Evolutionary conservation across 2,113 vertebrate species (phyloP), one percentile per base, ranked within the genome.

Genomic region (Nymphicus hollandicus): DNA sequence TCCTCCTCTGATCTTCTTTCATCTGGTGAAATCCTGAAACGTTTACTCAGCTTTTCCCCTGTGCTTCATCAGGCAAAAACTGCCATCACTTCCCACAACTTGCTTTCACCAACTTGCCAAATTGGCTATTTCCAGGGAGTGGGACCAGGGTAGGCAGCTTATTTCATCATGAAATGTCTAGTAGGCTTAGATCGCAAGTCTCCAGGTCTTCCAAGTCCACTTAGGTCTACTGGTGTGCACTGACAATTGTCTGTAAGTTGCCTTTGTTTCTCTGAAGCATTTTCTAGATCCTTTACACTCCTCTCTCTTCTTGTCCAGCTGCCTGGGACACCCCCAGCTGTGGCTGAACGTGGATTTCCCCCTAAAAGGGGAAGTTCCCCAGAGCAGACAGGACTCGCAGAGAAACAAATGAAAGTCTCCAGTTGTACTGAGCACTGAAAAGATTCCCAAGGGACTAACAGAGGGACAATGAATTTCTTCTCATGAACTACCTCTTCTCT

Each of bases 301-400:
- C 16, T 61, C 55, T 79, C 44, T 76, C 82, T 80, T 78, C 86
- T 95, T 89, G 55, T 96, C 94, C 93, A 55, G 49, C 55, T 81
- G 65, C 49, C 63, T 87, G 93, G 96, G 94, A 91, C 60, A 95
- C 69, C 82, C 94, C 96, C 80, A 66, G 50, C 60, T 91, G 91
- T 82, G 68, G 88, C 72, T 89, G 52, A 82, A 80, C 49, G 71
- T 96, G 96, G 91, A 88, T 95, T 97, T 97, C 88, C 96, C 96
- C 95, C 39, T 82, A 39, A 58, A 81, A 14, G 79, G 76, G 92
- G 95, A 95, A 97, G 88, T 97, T 97, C 94, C 96, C 74, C 83
- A 60, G 39, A 89, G 52, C 23, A 74, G 41, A 92, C 11, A 58
- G 74, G 81, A 87, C 83, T 91, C 29, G 10, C 39, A 61, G 56